A percentile compares a stretch with the other conserved stretches of the same genome.
Conservation (phyloP, 2,797 vertebrate genomes). For the Pipistrellus nathusii region DNA sequence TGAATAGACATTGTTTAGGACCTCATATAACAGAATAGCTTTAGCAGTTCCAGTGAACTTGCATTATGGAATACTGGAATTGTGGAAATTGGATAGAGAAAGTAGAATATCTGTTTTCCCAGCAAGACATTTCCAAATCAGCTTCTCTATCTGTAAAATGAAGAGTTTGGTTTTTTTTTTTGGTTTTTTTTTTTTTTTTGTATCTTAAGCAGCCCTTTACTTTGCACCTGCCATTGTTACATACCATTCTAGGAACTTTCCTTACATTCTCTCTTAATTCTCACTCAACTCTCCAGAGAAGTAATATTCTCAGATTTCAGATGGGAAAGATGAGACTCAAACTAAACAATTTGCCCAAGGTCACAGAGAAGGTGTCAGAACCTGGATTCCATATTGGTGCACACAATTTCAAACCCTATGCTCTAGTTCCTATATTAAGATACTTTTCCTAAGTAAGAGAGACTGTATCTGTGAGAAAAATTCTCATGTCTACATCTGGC, state of each 20-base stretch:
- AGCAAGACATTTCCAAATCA: neutral
- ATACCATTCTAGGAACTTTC: slow-evolving; percentile 4
- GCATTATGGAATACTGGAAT: neutral
- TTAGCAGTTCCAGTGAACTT: neutral
- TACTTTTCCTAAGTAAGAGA: neutral
- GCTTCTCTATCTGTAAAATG: slow-evolving; percentile 15
- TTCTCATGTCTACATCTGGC: slow-evolving; percentile 2
- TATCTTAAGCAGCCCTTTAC: slow-evolving; percentile 30
- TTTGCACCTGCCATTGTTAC: neutral
- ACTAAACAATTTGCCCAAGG: neutral
- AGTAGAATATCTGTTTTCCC: slow-evolving; percentile 22
- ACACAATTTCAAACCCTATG: neutral
- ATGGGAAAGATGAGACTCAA: neutral
- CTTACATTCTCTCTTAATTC: neutral
- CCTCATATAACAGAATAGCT: neutral
- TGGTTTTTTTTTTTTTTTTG: neutral
- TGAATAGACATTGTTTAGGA: neutral
- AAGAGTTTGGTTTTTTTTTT: neutral
- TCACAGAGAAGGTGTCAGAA: neutral
- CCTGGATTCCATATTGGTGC: neutral
- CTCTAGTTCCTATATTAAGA: neutral
- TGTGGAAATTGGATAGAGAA: neutral
- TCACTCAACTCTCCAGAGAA: slow-evolving; percentile 24
- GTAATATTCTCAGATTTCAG: neutral
- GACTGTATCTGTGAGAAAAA: neutral